Evolutionary conservation across 2,797 vertebrate genomes (phyloP).

Genomic region (Serranus cabrilla): DNA sequence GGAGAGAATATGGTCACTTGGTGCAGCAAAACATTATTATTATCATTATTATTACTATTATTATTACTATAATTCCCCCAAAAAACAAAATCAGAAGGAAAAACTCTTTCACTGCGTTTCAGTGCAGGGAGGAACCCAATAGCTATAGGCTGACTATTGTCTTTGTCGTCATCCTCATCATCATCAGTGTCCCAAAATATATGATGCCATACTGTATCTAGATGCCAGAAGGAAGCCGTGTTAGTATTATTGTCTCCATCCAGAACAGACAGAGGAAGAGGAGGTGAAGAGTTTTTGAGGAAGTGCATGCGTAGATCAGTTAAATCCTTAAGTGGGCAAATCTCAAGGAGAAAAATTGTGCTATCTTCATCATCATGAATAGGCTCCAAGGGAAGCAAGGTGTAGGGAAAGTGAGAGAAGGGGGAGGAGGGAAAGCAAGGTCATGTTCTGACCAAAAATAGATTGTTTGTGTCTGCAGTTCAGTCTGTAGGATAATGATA

Average conservation of each 20-base stretch:
- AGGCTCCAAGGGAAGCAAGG: slow-evolving; percentile 70
- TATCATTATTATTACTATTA: slow-evolving; percentile 76
- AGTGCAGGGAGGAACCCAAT: slow-evolving; percentile 76
- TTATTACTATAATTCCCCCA: slow-evolving; percentile 75
- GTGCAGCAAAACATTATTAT: slow-evolving; percentile 88
- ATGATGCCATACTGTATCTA: slow-evolving; percentile 65
- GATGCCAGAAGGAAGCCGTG: slow-evolving; percentile 76
- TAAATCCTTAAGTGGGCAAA: slow-evolving; percentile 86
- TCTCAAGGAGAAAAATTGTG: slow-evolving; percentile 88
- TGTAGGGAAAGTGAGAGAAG: slow-evolving; percentile 26
- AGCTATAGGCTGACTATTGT: slow-evolving; percentile 67
- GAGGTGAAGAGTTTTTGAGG: slow-evolving; percentile 74
- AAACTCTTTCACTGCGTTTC: slow-evolving; percentile 70
- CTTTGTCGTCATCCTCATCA: slow-evolving; percentile 62
- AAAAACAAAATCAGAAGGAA: slow-evolving; percentile 68
- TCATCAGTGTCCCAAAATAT: slow-evolving; percentile 68
- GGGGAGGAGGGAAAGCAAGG: slow-evolving; percentile 63
- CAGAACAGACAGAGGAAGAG: slow-evolving; percentile 70
- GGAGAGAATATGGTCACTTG: slow-evolving; percentile 88
- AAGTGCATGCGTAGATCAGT: slow-evolving; percentile 87
- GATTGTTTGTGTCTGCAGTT: slow-evolving; percentile 76
- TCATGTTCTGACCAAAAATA: slow-evolving; percentile 80
- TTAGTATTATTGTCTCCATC: slow-evolving; percentile 73
- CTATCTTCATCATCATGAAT: slow-evolving; percentile 80
- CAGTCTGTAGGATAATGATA: slow-evolving; percentile 71